Percentiles rank a stretch among this genome's conserved stretches.
phyloP scores from a whole-genome alignment of 2,888 invertebrate genomes.

The Anthoptus insignis region DNA sequence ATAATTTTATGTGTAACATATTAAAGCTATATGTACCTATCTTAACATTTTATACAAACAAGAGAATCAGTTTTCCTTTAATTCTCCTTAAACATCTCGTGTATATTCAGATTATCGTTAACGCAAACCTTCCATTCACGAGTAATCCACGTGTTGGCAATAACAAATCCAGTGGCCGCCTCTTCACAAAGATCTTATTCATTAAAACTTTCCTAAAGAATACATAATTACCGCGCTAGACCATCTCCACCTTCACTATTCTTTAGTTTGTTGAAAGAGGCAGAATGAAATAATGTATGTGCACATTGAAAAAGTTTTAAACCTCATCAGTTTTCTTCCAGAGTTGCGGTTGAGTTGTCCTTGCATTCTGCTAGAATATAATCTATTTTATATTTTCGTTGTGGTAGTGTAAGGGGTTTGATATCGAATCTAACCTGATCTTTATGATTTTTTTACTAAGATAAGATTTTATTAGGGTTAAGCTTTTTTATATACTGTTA shows the following conservation, averaged over 20 bases:
- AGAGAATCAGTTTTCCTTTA: no score
- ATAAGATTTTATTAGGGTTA: no score
- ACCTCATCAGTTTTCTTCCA: background rate
- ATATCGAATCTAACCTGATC: no score
- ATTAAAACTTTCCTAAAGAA: conserved; percentile 38
- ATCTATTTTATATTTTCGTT: no score
- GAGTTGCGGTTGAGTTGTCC: background rate
- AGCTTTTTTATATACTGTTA: no score
- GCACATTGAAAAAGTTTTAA: conserved; percentile 21
- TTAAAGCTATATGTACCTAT: no score
- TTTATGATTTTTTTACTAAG: no score
- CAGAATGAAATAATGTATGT: conserved; percentile 20
- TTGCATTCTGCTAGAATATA: no score
- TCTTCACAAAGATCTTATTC: conserved; percentile 36
- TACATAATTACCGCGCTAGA: conserved; percentile 33
- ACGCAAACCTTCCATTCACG: background rate
- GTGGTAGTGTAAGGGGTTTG: no score
- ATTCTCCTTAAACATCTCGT: no score
- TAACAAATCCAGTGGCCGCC: conserved; percentile 27
- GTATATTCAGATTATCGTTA: background rate
- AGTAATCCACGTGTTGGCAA: conserved; percentile 23
- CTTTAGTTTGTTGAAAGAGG: conserved; percentile 21
- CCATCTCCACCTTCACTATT: conserved; percentile 30
- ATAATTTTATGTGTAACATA: no score
- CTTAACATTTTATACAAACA: no score